Conservation (phyloP, 2,113 vertebrate genomes). For the Caracal caracal region DNA sequence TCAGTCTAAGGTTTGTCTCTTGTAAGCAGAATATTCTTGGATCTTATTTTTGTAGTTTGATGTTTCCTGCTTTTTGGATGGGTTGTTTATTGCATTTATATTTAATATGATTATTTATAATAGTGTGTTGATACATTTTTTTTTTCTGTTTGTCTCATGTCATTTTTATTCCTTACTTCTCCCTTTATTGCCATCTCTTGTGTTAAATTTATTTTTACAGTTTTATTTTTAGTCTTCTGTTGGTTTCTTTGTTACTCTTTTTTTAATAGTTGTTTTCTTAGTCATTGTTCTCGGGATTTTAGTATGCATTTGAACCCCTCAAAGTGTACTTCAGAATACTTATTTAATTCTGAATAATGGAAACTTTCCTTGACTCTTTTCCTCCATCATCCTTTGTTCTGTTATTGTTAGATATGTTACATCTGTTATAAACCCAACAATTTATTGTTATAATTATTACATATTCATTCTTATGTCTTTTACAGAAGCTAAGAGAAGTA, state of each 20-base stretch:
- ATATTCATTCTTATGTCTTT: neutral
- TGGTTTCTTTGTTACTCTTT: neutral
- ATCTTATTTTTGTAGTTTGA: neutral
- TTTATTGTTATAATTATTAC: neutral
- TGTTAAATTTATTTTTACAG: neutral
- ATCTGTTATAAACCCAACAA: neutral
- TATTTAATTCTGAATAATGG: neutral
- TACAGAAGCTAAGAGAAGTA: neutral
- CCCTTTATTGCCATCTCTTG: neutral
- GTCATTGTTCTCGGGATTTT: neutral
- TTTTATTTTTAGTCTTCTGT: neutral
- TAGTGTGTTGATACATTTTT: neutral
- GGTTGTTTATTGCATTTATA: neutral
- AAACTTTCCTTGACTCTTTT: neutral
- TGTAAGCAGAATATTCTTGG: neutral
- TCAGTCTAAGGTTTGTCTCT: neutral
- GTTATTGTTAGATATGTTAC: neutral
- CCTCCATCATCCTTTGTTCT: neutral
- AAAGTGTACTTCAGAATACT: neutral
- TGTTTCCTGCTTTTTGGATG: neutral
- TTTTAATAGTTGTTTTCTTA: neutral
- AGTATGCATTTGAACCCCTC: neutral
- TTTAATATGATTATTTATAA: neutral
- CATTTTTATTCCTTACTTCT: neutral
- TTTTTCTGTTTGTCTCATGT: neutral